Evolutionary conservation across 2,888 invertebrate species (phyloP).

Genomic region (Euzophera pinguis): DNA sequence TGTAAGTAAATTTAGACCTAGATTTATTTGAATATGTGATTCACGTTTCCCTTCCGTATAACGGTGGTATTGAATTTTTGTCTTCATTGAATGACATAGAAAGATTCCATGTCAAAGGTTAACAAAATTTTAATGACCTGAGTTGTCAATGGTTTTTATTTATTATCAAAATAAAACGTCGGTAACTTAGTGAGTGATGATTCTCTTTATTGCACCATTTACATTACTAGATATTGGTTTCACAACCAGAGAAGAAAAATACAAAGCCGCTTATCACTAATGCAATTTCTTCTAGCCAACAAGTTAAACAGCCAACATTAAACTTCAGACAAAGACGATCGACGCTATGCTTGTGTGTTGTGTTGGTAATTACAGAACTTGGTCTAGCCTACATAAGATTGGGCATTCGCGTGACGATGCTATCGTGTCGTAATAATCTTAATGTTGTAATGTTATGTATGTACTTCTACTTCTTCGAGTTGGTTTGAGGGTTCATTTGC

Average conservation of each 20-base stretch:
- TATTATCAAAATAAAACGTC: background rate
- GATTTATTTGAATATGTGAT: background rate
- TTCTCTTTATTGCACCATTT: too few species aligned
- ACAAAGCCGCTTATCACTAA: too few species aligned
- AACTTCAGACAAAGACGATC: background rate
- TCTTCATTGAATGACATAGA: background rate
- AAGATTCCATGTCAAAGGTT: background rate
- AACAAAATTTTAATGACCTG: background rate
- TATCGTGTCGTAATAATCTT: constrained; percentile 27
- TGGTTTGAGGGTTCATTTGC: background rate
- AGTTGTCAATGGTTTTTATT: background rate
- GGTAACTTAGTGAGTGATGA: too few species aligned
- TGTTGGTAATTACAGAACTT: constrained; percentile 16
- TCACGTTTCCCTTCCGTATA: background rate
- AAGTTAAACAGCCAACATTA: too few species aligned
- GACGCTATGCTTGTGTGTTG: constrained; percentile 1
- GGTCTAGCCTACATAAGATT: constrained; percentile 44
- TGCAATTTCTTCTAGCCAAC: too few species aligned
- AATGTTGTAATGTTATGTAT: too few species aligned
- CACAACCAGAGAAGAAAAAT: too few species aligned
- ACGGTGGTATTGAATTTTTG: background rate
- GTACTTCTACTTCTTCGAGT: constrained; percentile 4
- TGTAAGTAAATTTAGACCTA: background rate
- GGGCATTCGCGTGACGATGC: constrained; percentile 57
- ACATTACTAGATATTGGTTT: too few species aligned